These are phyloP conservation scores for Epirrhoe tristata DNA, from an alignment of 2,888 invertebrate genomes.

Conservation along the genomic window DNA sequence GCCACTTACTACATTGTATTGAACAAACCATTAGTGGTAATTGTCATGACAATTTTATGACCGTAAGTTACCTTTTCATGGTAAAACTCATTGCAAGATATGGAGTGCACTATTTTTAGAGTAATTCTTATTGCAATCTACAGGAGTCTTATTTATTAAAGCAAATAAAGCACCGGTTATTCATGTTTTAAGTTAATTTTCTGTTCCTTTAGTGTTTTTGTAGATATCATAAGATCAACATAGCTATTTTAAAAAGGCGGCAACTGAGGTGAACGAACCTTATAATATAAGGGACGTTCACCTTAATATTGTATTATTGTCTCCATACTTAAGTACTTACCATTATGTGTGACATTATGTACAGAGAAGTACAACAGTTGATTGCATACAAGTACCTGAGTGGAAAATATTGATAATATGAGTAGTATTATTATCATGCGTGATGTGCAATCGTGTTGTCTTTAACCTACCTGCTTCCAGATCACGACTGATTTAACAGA, in stretches of 20 bases:
- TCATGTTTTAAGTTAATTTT: not conserved
- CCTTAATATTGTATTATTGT: not conserved
- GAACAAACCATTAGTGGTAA: slow-evolving; percentile 13
- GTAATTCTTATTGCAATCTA: not conserved
- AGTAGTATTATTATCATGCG: too few relatives aligned
- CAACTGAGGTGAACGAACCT: slow-evolving; percentile 1
- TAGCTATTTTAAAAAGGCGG: not conserved
- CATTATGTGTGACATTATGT: not conserved
- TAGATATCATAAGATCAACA: not conserved
- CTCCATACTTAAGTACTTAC: not conserved
- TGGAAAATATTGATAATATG: too few relatives aligned
- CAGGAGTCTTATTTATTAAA: not conserved
- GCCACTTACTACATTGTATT: slow-evolving; percentile 19
- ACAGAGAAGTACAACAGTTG: not conserved
- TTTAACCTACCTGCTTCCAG: too few relatives aligned
- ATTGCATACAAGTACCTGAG: not conserved
- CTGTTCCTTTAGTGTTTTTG: not conserved
- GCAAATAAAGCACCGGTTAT: not conserved
- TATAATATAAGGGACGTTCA: too few relatives aligned
- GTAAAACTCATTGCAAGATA: not conserved
- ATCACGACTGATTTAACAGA: too few relatives aligned
- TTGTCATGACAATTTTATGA: slow-evolving; percentile 19
- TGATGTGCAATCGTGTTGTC: too few relatives aligned
- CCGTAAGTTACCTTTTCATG: slow-evolving; percentile 1
- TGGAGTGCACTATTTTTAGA: not conserved